Conservation (phyloP, 2,888 invertebrate genomes). For the Lydus trimaculatus region DNA sequence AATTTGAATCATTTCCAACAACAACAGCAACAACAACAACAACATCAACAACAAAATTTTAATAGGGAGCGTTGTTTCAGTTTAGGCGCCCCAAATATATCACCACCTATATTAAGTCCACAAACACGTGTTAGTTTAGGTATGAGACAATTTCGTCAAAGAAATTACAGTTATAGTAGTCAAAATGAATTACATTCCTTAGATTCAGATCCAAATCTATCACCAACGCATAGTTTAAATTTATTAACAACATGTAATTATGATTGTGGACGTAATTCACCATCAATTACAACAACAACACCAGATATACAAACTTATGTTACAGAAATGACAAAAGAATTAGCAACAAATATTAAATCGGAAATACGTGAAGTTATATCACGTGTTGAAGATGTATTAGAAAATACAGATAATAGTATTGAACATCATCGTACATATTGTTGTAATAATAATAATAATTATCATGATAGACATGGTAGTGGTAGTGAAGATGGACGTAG, state of each 20-base stretch:
- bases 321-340: constrained; percentile 78
- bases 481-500: constrained; percentile 69
- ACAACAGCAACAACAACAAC: constrained; percentile 25
- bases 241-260: constrained; percentile 62
- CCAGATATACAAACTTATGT: constrained; percentile 78
- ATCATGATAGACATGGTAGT: constrained; percentile 58
- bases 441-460: too few relatives aligned
- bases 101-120: constrained; percentile 67
- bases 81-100: constrained; percentile 60
- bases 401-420: constrained; percentile 71
- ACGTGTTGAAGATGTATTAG: constrained; percentile 79
- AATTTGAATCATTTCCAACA: constrained; percentile 50
- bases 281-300: constrained; percentile 59
- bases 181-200: constrained; percentile 75
- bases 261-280: constrained; percentile 62
- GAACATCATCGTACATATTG: constrained; percentile 55
- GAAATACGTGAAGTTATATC: constrained; percentile 83
- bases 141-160: constrained; percentile 63
- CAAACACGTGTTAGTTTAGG: constrained; percentile 72
- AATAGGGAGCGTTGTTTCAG: constrained; percentile 71
- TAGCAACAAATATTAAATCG: constrained; percentile 82
- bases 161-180: constrained; percentile 75
- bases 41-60: constrained; percentile 27
- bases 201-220: constrained; percentile 62
- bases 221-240: constrained; percentile 62